Conservation (phyloP, 2,888 invertebrate genomes). For the Eremobia ochroleuca region DNA sequence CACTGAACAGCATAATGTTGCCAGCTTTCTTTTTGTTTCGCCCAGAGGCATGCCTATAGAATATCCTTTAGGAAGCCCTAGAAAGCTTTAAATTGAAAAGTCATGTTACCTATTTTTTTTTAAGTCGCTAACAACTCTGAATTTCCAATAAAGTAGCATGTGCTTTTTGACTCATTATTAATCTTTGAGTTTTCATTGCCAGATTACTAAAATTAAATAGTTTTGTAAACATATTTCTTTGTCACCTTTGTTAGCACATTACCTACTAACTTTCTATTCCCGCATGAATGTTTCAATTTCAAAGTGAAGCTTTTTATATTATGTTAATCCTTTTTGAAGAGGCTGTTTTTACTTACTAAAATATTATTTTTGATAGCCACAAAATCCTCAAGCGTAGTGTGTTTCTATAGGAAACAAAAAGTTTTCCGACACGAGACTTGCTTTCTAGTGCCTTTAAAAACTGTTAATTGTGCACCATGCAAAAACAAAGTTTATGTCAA, state of each 20-base stretch:
- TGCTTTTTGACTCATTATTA: conserved; percentile 5
- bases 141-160: conserved; percentile 29
- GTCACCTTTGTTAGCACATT: background rate
- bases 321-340: background rate
- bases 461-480: background rate
- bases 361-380: background rate
- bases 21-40: conserved; percentile 71
- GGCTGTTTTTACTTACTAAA: background rate
- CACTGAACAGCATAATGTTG: conserved; percentile 72
- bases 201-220: conserved; percentile 1
- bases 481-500: background rate
- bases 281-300: conserved; percentile 23
- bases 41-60: conserved; percentile 51
- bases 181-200: conserved; percentile 16
- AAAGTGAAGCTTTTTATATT: background rate
- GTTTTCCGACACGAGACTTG: background rate
- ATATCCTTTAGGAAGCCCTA: conserved; percentile 9
- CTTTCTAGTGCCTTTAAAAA: conserved; percentile 24
- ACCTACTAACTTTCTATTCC: background rate
- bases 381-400: background rate
- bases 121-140: background rate
- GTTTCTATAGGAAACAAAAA: background rate
- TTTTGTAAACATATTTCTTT: background rate
- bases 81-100: background rate
- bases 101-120: background rate